Conservation (phyloP, 1,140 invertebrate species). For the Rhopalosiphum maidis region DNA sequence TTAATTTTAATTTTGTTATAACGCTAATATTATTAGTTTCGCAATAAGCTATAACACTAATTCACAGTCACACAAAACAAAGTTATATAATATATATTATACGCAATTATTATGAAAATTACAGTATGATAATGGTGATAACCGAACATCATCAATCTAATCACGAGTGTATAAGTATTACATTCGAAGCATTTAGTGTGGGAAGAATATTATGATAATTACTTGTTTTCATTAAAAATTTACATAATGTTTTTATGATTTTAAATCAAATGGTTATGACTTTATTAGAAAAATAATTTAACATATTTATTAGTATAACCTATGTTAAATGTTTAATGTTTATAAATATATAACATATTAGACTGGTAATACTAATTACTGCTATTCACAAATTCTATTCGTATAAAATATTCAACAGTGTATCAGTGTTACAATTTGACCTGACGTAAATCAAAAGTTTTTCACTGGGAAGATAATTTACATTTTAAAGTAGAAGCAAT, state of each 20-base stretch:
- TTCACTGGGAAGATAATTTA: neutral
- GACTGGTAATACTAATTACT: neutral
- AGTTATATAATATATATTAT: neutral
- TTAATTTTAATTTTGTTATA: neutral
- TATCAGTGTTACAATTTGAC: neutral
- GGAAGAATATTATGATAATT: no score
- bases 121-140: no score
- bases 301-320: neutral
- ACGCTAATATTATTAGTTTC: neutral
- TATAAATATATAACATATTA: neutral
- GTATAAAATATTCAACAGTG: neutral
- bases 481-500: constrained; percentile 21
- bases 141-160: neutral
- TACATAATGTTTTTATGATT: neutral
- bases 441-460: neutral
- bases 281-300: neutral
- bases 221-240: no score
- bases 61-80: neutral
- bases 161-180: no score
- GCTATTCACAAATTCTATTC: neutral
- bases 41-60: neutral
- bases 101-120: neutral
- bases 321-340: neutral
- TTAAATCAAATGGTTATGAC: neutral
- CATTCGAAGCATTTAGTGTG: no score